phyloP scores from a whole-genome alignment of 2,113 vertebrate genomes.

The Erythrocercus mccallii region DNA sequence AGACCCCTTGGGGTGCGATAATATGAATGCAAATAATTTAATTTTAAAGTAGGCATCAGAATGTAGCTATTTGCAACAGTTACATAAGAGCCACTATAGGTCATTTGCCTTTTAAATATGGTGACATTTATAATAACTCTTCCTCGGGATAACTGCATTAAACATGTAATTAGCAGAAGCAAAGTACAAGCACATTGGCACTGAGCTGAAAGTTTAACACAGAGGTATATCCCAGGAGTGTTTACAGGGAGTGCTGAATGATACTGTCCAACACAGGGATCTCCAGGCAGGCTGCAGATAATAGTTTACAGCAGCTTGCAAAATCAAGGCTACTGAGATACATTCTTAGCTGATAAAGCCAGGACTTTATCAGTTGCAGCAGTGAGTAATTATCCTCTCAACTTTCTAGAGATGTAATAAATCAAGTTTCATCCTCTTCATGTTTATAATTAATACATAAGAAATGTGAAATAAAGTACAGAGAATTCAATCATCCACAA shows the following conservation, averaged over 20 bases:
- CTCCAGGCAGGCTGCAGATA: neutral
- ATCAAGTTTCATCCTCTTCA: neutral
- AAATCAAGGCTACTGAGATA: neutral
- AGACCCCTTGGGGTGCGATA: neutral
- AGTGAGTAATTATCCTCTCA: neutral
- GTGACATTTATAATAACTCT: neutral
- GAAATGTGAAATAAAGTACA: neutral
- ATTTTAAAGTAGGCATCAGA: neutral
- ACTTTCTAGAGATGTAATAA: neutral
- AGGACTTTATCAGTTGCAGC: neutral
- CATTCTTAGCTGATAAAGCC: neutral
- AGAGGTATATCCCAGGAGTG: neutral
- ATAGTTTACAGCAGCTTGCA: neutral
- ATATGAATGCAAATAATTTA: neutral
- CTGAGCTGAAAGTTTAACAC: neutral
- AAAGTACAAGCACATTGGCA: neutral
- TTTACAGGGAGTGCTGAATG: neutral
- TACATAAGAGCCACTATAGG: neutral
- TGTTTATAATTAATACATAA: neutral
- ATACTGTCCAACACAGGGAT: neutral
- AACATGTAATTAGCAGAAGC: neutral
- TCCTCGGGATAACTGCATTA: neutral
- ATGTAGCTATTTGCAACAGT: neutral
- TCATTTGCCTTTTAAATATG: neutral
- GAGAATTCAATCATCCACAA: neutral